Evolutionary conservation across 2,797 vertebrate species (phyloP), one percentile per base, ranked within the genome.

Genomic region (Esox lucius): DNA sequence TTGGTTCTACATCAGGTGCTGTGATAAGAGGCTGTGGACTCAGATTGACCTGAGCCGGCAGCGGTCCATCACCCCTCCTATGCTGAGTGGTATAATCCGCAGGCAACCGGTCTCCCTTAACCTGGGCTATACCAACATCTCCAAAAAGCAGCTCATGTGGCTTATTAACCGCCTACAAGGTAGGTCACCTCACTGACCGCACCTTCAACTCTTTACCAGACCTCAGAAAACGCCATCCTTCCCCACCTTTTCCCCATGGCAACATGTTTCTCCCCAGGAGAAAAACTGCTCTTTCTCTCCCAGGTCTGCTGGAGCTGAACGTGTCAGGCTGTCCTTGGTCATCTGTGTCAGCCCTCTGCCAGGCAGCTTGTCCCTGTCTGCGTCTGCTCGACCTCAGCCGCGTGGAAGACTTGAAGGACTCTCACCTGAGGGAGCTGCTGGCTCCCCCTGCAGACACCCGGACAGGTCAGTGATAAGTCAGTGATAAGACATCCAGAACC

Each of bases 101-200:
- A 91, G 96, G 0, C 96, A 96, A 78, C 96, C 96, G 0, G 90
- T 95, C 42, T 94, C 94, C 70, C 94, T 97, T 22, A 95, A 97
- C 90, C 93, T 97, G 79, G 96, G 96, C 22, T 95, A 92, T 78
- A 97, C 96, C 92, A 96, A 95, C 92, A 96, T 97, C 92, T 97
- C 96, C 87, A 97, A 96, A 90, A 97, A 97, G 48, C 96, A 97
- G 88, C 91, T 97, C 5, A 96, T 96, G 94, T 97, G 96, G 96
- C 96, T 97, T 80, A 94, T 97, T 85, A 97, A 95, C 89, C 94
- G 96, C 65, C 84, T 97, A 16, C 96, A 94, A 92, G 96, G 96
- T 96, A 84, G 8, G 48, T 24, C 11, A 4, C 31, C 28, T 42
- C 39, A 9, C 9, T 39, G 9, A 42, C 4, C 5, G 2, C 16